These are phyloP conservation scores for Drosophila jambulina DNA, from an alignment of 1,140 invertebrate genomes.

Conservation along the genomic window DNA sequence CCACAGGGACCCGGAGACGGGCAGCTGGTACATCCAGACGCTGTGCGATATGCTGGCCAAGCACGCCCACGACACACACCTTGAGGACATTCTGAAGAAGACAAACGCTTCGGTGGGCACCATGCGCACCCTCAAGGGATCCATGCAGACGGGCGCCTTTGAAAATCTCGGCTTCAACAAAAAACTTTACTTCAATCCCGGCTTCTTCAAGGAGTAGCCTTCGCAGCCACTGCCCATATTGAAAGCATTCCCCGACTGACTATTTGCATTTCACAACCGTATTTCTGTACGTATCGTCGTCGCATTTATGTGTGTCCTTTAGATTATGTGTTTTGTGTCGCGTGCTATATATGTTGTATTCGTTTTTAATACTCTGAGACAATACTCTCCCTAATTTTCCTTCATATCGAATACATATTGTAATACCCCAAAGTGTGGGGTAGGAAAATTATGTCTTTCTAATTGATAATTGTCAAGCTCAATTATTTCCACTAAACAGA, in stretches of 20 bases:
- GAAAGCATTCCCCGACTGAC: constrained; percentile 60
- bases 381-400: constrained; percentile 26
- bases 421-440: constrained; percentile 5
- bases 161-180: constrained; percentile 71
- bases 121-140: constrained; percentile 13
- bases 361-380: constrained; percentile 21
- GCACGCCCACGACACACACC: constrained; percentile 87
- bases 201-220: constrained; percentile 38
- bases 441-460: constrained; percentile 12
- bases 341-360: constrained; percentile 17
- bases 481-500: background rate
- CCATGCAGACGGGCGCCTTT: constrained; percentile 62
- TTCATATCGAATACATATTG: constrained; percentile 6
- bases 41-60: constrained; percentile 91
- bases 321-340: constrained; percentile 32
- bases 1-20: constrained; percentile 87
- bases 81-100: constrained; percentile 89
- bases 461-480: constrained; percentile 3
- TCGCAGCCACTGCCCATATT: constrained; percentile 20
- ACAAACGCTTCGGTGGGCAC: constrained; percentile 78
- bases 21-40: constrained; percentile 92
- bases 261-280: constrained; percentile 49
- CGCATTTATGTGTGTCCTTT: constrained; percentile 40
- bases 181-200: constrained; percentile 78
- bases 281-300: constrained; percentile 31